Conservation (phyloP, 2,888 invertebrate species). For the Diarsia brunnea region DNA sequence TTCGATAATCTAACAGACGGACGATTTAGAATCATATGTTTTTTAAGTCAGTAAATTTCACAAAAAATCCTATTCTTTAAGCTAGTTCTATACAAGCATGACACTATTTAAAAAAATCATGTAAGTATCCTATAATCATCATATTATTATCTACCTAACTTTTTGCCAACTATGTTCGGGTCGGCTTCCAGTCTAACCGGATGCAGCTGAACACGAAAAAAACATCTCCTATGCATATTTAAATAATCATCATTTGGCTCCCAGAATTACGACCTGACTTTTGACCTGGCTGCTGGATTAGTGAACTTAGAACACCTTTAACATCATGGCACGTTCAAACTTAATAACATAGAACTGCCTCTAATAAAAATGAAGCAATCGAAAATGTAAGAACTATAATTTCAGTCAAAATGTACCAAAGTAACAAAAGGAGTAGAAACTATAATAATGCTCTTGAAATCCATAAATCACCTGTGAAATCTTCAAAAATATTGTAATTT, state of each 20-base stretch:
- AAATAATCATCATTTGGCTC: background rate
- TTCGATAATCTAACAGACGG: too few relatives aligned
- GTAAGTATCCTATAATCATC: too few relatives aligned
- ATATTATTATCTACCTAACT: too few relatives aligned
- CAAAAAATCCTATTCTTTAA: too few relatives aligned
- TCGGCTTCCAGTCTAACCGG: too few relatives aligned
- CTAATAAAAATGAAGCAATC: constrained; percentile 31
- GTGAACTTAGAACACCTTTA: constrained; percentile 2
- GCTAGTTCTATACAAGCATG: background rate
- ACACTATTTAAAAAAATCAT: background rate
- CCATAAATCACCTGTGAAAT: constrained; percentile 34
- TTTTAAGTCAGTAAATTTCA: too few relatives aligned
- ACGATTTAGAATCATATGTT: too few relatives aligned
- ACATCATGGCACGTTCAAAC: constrained; percentile 27
- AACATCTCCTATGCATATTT: too few relatives aligned
- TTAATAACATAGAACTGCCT: constrained; percentile 22
- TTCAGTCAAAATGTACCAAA: constrained; percentile 4
- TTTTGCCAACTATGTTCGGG: too few relatives aligned
- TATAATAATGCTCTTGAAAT: background rate
- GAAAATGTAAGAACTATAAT: constrained; percentile 32
- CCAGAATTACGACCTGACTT: background rate
- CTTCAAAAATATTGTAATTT: constrained; percentile 20
- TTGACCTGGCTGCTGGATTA: background rate
- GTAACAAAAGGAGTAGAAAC: constrained; percentile 20
- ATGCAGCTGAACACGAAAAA: too few relatives aligned